Conservation (phyloP, 1,140 invertebrate species). For the Acromyrmex charruanus region DNA sequence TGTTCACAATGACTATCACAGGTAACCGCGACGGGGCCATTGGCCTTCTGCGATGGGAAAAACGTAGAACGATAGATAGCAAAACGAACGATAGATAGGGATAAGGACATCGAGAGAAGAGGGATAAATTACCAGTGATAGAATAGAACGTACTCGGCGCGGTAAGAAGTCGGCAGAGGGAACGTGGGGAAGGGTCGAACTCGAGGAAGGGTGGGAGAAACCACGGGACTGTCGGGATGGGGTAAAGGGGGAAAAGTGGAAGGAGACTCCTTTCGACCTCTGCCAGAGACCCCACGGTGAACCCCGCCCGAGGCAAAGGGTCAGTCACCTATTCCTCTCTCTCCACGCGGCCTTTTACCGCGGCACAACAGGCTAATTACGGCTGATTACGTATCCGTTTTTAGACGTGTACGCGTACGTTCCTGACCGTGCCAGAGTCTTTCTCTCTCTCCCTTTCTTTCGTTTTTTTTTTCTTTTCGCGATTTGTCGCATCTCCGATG, state of each 20-base stretch:
- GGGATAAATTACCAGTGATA: conserved; percentile 75
- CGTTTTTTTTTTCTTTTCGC: neutral
- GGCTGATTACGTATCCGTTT: conserved; percentile 76
- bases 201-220: conserved; percentile 56
- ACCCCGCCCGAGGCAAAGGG: conserved; percentile 78
- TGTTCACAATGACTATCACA: conserved; percentile 10
- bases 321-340: conserved; percentile 81
- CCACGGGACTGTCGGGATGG: neutral
- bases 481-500: conserved; percentile 1
- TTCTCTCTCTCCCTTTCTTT: neutral
- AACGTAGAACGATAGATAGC: conserved; percentile 73
- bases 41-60: conserved; percentile 58
- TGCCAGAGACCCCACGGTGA: conserved; percentile 75
- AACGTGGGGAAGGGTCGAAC: conserved; percentile 54
- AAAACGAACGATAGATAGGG: conserved; percentile 65
- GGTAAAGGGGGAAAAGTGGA: conserved; percentile 40
- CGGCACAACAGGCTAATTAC: conserved; percentile 80
- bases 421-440: conserved; percentile 47
- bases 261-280: conserved; percentile 74
- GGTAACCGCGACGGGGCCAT: conserved; percentile 56
- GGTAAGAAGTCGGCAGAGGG: conserved; percentile 18
- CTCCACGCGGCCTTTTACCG: conserved; percentile 73
- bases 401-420: conserved; percentile 69
- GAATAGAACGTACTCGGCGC: conserved; percentile 67
- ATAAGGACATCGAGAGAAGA: conserved; percentile 72